Base-by-base conservation (phyloP, 2,113 vertebrate genomes). In the Leptocoma aspasia region DNA sequence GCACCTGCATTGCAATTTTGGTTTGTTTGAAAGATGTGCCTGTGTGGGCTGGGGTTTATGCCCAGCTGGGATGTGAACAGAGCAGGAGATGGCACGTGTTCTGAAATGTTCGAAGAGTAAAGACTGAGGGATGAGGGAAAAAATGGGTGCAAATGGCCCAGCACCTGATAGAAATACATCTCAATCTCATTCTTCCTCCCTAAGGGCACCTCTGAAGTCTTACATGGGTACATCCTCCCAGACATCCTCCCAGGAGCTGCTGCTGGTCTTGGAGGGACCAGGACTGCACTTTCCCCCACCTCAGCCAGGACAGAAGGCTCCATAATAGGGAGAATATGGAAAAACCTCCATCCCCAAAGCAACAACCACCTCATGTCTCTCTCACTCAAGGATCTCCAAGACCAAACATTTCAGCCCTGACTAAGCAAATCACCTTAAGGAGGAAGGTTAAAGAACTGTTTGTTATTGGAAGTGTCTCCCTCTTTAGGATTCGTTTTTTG, bases 401-500 rank as follows among this genome's bases (percentile, higher is more conserved):
- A 94, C n/a, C 39, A n/a, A 91, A 84, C 89, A 94, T 96, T 95
- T 95, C 78, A 96, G 82, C 76, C 95, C 96, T 96, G 97, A 97
- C 96, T 97, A 97, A 98, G 97, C 97, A 98, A 97, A 98, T 97
- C 97, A 96, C 95, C 96, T 95, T 82, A 87, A 95, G 97, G 96
- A 97, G 94, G 96, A 96, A 97, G 96, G 98, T 97, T 97, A 89
- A 97, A 95, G 97, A 97, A 98, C 90, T 98, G 97, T 98, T 98
- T 98, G 97, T 98, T 98, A 97, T 97, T 98, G 96, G 94, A 98
- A 98, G 97, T 96, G 97, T 97, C 95, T 97, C 97, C 96, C 97
- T 98, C 96, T 86, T 93, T 87, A 95, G 96, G 96, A 95, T 70
- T 97, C 70, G 37, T 71, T 80, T 98, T 98, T 98, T 98, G 97